phyloP scores from a whole-genome alignment of 2,888 invertebrate genomes.

The Stomorhina lunata region DNA sequence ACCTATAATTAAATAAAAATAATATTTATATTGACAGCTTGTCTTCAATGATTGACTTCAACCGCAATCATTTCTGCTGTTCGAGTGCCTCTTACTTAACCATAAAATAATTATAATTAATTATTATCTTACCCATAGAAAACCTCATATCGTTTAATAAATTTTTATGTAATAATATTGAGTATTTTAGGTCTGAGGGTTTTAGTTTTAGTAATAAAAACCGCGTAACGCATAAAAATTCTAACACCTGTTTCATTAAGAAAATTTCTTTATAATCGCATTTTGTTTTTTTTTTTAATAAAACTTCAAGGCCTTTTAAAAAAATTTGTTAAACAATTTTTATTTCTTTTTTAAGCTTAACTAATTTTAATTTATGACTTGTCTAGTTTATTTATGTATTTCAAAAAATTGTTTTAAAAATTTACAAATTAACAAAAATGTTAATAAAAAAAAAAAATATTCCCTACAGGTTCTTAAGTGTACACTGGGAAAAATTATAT shows the following conservation, averaged over 20 bases:
- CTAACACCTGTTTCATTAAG: slow-evolving; percentile 37
- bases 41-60: background rate
- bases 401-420: slow-evolving; percentile 6
- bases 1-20: slow-evolving; percentile 66
- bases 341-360: slow-evolving; percentile 33
- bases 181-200: slow-evolving; percentile 21
- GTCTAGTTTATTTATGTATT: slow-evolving; percentile 34
- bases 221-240: slow-evolving; percentile 14
- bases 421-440: slow-evolving; percentile 43
- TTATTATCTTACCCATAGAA: slow-evolving; percentile 30
- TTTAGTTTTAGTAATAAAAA: no score
- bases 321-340: background rate
- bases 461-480: background rate
- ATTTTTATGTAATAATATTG: background rate
- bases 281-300: background rate
- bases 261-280: slow-evolving; percentile 1
- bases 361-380: slow-evolving; percentile 61
- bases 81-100: no score
- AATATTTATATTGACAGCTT: slow-evolving; percentile 67
- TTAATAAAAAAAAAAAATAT: slow-evolving; percentile 30
- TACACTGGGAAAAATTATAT: slow-evolving; percentile 25
- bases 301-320: slow-evolving; percentile 21
- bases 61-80: background rate
- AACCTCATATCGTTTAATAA: background rate
- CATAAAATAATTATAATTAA: slow-evolving; percentile 48